A percentile compares a stretch with the other conserved stretches of the same genome.
Conservation (phyloP, 2,888 invertebrate species). For the Phortica magna region DNA sequence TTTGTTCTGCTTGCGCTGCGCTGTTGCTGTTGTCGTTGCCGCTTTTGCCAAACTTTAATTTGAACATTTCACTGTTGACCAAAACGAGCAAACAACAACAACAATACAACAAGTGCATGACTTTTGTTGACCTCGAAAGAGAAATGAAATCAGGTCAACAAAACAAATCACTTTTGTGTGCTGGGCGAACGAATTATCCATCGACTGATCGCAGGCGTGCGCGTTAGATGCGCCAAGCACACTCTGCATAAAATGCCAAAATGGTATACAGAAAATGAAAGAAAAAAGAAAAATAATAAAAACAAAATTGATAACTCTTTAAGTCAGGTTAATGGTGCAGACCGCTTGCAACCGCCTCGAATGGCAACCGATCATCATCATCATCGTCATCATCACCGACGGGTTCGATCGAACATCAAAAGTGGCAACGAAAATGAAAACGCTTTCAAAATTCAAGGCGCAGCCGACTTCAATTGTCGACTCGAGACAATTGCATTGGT, state of each 20-base stretch:
- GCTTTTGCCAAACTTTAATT: not conserved
- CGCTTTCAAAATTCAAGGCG: slow-evolving; percentile 26
- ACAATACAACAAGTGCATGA: slow-evolving; percentile 64
- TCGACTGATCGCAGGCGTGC: not conserved
- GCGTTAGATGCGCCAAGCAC: slow-evolving; percentile 13
- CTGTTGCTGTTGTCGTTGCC: not conserved
- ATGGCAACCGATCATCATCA: slow-evolving; percentile 11
- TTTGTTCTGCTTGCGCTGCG: slow-evolving; percentile 49
- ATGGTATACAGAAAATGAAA: slow-evolving; percentile 6
- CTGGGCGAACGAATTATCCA: slow-evolving; percentile 40
- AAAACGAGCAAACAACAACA: slow-evolving; percentile 46
- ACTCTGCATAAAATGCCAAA: not conserved
- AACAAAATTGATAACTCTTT: slow-evolving; percentile 71
- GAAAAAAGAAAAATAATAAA: slow-evolving; percentile 16
- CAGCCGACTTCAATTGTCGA: not conserved
- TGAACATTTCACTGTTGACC: slow-evolving; percentile 4
- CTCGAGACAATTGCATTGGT: not conserved
- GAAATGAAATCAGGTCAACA: slow-evolving; percentile 62
- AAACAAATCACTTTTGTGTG: slow-evolving; percentile 33
- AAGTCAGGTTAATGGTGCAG: slow-evolving; percentile 61
- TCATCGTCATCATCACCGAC: not conserved
- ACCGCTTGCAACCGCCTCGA: slow-evolving; percentile 55
- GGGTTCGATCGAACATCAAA: slow-evolving; percentile 3
- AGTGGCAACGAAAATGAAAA: slow-evolving; percentile 29
- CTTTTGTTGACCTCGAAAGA: slow-evolving; percentile 62